Percentiles rank a stretch among this genome's conserved stretches.
Evolutionary conservation across 1,140 invertebrate genomes (phyloP).

Genomic region (Lucilia cuprina): DNA sequence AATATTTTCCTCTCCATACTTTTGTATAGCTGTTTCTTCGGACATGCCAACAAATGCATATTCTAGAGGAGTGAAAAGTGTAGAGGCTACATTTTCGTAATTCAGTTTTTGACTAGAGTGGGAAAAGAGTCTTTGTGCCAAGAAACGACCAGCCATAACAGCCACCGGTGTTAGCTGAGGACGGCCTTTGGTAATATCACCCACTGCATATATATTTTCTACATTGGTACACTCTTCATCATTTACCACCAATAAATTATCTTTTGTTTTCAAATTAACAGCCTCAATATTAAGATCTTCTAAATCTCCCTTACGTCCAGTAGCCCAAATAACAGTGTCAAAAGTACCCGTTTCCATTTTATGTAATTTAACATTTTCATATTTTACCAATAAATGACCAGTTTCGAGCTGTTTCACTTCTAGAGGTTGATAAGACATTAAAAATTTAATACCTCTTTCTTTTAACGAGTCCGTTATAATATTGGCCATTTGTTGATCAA

Average conservation of each 20-base stretch:
- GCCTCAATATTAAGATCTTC: constrained; percentile 74
- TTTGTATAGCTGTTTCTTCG: constrained; percentile 84
- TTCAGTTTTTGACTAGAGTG: constrained; percentile 74
- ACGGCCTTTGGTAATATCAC: constrained; percentile 87
- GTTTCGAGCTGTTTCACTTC: constrained; percentile 75
- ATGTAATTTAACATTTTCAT: constrained; percentile 66
- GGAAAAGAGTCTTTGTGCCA: constrained; percentile 80
- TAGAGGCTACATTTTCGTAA: constrained; percentile 93
- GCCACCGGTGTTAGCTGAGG: constrained; percentile 97
- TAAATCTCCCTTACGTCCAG: constrained; percentile 78
- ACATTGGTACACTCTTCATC: constrained; percentile 85
- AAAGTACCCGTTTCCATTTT: constrained; percentile 73
- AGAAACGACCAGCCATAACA: constrained; percentile 88
- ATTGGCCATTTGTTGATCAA: constrained; percentile 96
- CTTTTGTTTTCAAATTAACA: constrained; percentile 69
- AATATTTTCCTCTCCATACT: constrained; percentile 72
- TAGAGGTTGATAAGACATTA: constrained; percentile 82
- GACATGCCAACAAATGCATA: constrained; percentile 93
- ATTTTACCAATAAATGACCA: constrained; percentile 76
- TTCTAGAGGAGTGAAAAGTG: constrained; percentile 96
- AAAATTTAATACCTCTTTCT: constrained; percentile 83
- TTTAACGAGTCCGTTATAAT: constrained; percentile 85
- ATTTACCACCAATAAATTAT: constrained; percentile 72
- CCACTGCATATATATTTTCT: constrained; percentile 90
- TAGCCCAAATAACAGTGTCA: constrained; percentile 87